Base-by-base conservation (phyloP, 2,888 invertebrate species). In the Cyclophora punctaria region DNA sequence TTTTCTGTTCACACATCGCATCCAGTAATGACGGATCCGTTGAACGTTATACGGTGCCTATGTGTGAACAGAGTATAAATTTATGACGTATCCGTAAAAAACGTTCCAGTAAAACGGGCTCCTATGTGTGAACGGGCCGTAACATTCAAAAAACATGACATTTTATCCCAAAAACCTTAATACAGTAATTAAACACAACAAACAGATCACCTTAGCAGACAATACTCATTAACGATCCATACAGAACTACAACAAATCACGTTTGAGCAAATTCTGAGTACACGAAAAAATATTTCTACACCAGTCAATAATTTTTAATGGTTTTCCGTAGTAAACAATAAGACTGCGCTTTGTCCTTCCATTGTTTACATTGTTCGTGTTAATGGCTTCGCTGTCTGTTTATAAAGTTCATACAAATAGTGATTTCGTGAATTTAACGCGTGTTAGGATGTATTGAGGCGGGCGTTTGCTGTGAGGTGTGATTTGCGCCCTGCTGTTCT, bases 301-400 rank as follows among this genome's bases (percentile, higher is more conserved):
- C 60, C 53, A 63, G 69, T 68, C 74, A 75, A 80, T 82, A 81
- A 83, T 61, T 55, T 80, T 76, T 83, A 85, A 85, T 85, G 85
- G 83, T 83, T 79, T 77, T 74, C 71, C 69, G 66, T 69, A 57
- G 66, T 71, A 80, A 83, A 85, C 83, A 86, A 85, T 71, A 69
- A 62, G 50, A 51, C 47, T 53, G 59, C 61, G 67, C 68, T 75
- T 80, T 80, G 78, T 83, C 69, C 68, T 65, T 61, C 66, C 71
- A 78, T 52, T 59, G 56, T 59, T 59, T 53, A 48, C 44, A 80
- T 84, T 83, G 80, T 79, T 71, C 64, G 69, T 67, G 71, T 75
- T 80, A 80, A 83, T 80, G 71, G 75, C 66, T 62, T 62, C 66
- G 56, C 73, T 71, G 74, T 76, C 74, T 75, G 78, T 73, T 67